A percentile compares a stretch with the other conserved stretches of the same genome.
Evolutionary conservation across 2,888 invertebrate species (phyloP).

Genomic region (Acrobasis consociella): DNA sequence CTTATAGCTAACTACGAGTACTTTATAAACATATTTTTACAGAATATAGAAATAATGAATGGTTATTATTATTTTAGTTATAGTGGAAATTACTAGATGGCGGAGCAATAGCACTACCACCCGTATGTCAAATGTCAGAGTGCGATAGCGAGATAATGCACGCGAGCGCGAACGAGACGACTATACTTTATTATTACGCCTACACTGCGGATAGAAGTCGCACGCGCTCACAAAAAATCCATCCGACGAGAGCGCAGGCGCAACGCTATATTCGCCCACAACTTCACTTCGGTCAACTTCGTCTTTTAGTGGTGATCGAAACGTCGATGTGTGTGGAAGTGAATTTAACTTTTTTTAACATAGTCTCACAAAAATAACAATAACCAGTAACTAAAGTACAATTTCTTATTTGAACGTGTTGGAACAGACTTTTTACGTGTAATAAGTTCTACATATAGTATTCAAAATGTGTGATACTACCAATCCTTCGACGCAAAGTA

Average conservation of each 20-base stretch:
- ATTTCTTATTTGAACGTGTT: slow-evolving; percentile 70
- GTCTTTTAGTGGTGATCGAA: slow-evolving; percentile 81
- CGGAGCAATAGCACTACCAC: slow-evolving; percentile 51
- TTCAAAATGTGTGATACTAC: slow-evolving; percentile 82
- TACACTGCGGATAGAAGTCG: slow-evolving; percentile 74
- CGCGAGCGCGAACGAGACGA: slow-evolving; percentile 59
- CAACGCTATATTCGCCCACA: slow-evolving; percentile 79
- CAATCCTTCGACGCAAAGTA: slow-evolving; percentile 94
- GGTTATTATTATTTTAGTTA: slow-evolving; percentile 45
- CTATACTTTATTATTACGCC: slow-evolving; percentile 72
- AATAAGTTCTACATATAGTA: slow-evolving; percentile 66
- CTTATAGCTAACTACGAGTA: not conserved
- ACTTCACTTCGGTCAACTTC: slow-evolving; percentile 80
- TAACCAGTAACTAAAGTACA: slow-evolving; percentile 79
- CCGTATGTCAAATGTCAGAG: slow-evolving; percentile 44
- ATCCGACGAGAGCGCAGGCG: slow-evolving; percentile 74
- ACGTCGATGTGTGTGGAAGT: slow-evolving; percentile 81
- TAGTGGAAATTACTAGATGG: slow-evolving; percentile 67
- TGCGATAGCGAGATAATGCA: slow-evolving; percentile 38
- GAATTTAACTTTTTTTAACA: slow-evolving; percentile 81
- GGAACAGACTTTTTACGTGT: slow-evolving; percentile 73
- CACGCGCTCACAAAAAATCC: slow-evolving; percentile 78
- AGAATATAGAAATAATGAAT: slow-evolving; percentile 33
- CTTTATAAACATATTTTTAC: slow-evolving; percentile 22
- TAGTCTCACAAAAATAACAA: slow-evolving; percentile 79